Evolutionary conservation across 2,113 vertebrate species (phyloP), one percentile per base, ranked within the genome.

Genomic region (Mugil cephalus): DNA sequence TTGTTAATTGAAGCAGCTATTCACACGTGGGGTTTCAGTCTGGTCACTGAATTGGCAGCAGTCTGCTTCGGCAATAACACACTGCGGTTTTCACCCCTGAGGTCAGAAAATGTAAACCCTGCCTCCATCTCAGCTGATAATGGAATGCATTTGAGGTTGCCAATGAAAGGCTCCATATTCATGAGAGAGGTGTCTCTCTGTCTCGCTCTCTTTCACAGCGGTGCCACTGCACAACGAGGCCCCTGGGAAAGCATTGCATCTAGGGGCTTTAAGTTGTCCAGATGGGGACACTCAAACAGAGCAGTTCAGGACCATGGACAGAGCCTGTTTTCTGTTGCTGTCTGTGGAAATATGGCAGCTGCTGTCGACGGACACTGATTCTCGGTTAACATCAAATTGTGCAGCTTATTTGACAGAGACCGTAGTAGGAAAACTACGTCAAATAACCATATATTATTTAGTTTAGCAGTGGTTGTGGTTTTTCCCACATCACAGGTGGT

Each of bases 91-190:
- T 53, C 15, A 36, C 69, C 84, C 24, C 63, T 42, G 30, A 60
- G 77, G 83, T 80, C 78, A 74, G 59, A 48, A 75, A 38, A 64
- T 48, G 56, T 43, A 77, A 67, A 46, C 36, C 70, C 65, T 62
- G 59, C 53, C 77, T 80, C 73, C n/a, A 46, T 73, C 48, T 59
- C 40, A 38, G 30, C 55, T 56, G 48, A 67, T 83, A 81, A 87
- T 81, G 80, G 83, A 66, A 82, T 80, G 79, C 19, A 65, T 87
- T 89, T 84, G 66, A 87, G 79, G 71, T 79, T 24, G 53, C 64
- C 68, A 77, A 69, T 53, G 36, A 67, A 72, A 74, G 53, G 36
- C 39, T 69, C 48, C 52, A 79, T 85, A 75, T 83, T 77, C 42
- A 80, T 88, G 81, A 86, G 65, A 43, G 1, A 54, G 34, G 42